A percentile compares a stretch with the other conserved stretches of the same genome.
phyloP scores from a whole-genome alignment of 2,797 vertebrate genomes.

The Alfaro cultratus region DNA sequence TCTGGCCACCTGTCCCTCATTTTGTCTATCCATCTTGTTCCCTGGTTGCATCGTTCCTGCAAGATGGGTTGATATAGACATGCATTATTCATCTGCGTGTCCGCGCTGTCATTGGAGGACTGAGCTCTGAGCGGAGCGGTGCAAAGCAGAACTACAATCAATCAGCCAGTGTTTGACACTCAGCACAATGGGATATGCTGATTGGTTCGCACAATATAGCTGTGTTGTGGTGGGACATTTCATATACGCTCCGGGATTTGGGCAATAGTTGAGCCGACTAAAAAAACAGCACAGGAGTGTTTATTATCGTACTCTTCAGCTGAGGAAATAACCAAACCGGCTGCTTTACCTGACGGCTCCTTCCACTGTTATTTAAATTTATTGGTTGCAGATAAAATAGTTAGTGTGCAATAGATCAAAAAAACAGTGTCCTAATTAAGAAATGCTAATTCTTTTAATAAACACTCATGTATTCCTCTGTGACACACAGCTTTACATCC shows the following conservation, averaged over 20 bases:
- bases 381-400: background rate
- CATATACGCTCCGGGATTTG: slow-evolving; percentile 29
- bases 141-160: slow-evolving; percentile 70
- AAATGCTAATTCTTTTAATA: background rate
- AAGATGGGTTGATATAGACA: slow-evolving; percentile 67
- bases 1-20: background rate
- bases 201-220: slow-evolving; percentile 61
- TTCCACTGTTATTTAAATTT: background rate
- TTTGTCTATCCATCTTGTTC: slow-evolving; percentile 2
- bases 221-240: slow-evolving; percentile 34
- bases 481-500: background rate
- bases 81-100: slow-evolving; percentile 76
- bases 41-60: slow-evolving; percentile 47
- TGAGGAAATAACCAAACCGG: slow-evolving; percentile 31
- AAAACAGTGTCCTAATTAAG: background rate
- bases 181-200: slow-evolving; percentile 77
- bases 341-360: slow-evolving; percentile 12
- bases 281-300: background rate
- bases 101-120: slow-evolving; percentile 72
- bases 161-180: slow-evolving; percentile 70
- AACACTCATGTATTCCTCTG: background rate
- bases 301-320: slow-evolving; percentile 34
- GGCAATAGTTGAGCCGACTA: slow-evolving; percentile 19
- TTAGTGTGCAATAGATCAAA: background rate
- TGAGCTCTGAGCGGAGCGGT: slow-evolving; percentile 61